Evolutionary conservation across 2,888 invertebrate genomes (phyloP), one percentile per base, ranked within the genome.

Genomic region (Helobdella robusta): DNA sequence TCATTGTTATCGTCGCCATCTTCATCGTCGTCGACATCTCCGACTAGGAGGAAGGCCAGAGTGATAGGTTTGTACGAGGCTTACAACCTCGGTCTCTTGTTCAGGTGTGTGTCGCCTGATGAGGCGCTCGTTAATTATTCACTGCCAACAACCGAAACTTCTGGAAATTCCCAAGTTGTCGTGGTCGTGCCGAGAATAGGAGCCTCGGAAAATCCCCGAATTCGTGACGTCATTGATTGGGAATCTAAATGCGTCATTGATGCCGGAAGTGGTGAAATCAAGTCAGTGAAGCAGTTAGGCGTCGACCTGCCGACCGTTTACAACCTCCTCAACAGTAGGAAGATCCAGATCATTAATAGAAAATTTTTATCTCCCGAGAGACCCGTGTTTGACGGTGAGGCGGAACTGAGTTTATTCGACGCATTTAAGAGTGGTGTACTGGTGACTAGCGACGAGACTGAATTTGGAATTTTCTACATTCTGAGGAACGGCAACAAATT

Each of bases 181-280:
- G 62, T 62, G 50, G 62, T 62, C n/a, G 62, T 62, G 23, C 48
- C 62, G 25, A 8, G 62, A 23, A 28, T 62, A 1, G 62, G 62
- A 15, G 34, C 50, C 18, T 48, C 62, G 18, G 62, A 62, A 32
- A 62, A 62, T 35, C 50, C 50, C 23, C 15, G 62, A 20, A 28
- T 40, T 5, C 3, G 44, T 18, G 62, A 62, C 15, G 62, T 48
- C 28, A 23, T 62, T 15, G 62, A 62, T 35, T 46, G 32, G 5
- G 62, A 62, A 8, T 34, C 30, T 23, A 62, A 62, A 35, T 30
- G 23, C 32, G n/a, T 62, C 46, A 46, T 62, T 3, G 46, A 46
- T 2, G 32, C 62, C 3, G 28, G 30, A 15, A 28, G 30, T 5
- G 62, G 62, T 6, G 44, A 28, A 8, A 32, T 62, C 32, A 1